Conservation (phyloP, 2,113 vertebrate genomes). For the Ramphastos sulfuratus region DNA sequence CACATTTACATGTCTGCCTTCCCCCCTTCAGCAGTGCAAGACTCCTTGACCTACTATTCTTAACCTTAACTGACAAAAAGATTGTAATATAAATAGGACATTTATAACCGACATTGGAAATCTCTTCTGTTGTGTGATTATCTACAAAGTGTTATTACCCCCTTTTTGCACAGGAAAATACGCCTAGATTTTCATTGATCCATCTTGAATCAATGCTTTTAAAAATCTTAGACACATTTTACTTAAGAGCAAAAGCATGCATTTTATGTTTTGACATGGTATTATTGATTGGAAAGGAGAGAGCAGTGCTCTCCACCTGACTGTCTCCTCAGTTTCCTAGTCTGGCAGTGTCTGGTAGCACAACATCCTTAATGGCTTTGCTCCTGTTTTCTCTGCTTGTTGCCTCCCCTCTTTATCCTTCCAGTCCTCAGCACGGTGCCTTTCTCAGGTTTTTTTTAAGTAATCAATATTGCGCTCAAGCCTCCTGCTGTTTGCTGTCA, state of each 20-base stretch:
- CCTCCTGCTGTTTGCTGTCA: slow-evolving; percentile 86
- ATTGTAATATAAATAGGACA: slow-evolving; percentile 72
- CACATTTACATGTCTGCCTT: slow-evolving; percentile 25
- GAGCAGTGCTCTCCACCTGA: slow-evolving; percentile 72
- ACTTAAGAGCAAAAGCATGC: slow-evolving; percentile 98
- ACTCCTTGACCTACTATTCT: slow-evolving; percentile 73
- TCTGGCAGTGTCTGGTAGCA: slow-evolving; percentile 84
- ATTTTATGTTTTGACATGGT: slow-evolving; percentile 97
- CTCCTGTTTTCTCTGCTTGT: slow-evolving; percentile 79
- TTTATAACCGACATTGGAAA: slow-evolving; percentile 66
- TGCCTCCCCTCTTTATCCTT: slow-evolving; percentile 71
- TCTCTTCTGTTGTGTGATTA: slow-evolving; percentile 79
- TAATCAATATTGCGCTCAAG: slow-evolving; percentile 88
- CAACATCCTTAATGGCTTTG: slow-evolving; percentile 94
- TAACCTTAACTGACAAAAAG: slow-evolving; percentile 70
- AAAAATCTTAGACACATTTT: slow-evolving; percentile 97
- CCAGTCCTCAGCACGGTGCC: slow-evolving; percentile 75
- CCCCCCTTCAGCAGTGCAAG: background rate
- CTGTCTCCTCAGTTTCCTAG: slow-evolving; percentile 65
- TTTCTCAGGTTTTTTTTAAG: slow-evolving; percentile 82
- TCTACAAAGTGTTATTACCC: slow-evolving; percentile 88
- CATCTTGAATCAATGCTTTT: slow-evolving; percentile 95
- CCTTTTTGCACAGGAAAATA: slow-evolving; percentile 87
- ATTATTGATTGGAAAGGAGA: slow-evolving; percentile 86
- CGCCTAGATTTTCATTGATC: slow-evolving; percentile 91